These are phyloP conservation scores for Apantesis nais DNA, from an alignment of 2,888 invertebrate species.

Conservation along the genomic window DNA sequence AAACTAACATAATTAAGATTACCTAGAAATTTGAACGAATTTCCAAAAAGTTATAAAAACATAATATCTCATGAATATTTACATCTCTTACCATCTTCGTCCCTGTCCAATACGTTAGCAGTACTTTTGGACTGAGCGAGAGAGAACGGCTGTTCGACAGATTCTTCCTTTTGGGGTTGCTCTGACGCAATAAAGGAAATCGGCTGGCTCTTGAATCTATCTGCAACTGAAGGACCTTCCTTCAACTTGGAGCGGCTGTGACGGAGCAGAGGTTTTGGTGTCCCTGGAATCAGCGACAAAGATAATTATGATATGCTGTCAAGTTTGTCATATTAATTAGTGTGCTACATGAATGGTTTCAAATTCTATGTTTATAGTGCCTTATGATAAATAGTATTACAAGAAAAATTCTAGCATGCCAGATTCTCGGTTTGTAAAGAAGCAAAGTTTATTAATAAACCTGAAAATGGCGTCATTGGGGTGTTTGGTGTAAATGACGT, in stretches of 20 bases:
- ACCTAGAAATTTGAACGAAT: background rate
- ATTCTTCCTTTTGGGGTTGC: constrained; percentile 43
- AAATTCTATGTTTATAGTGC: background rate
- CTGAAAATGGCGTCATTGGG: background rate
- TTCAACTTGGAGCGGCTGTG: constrained; percentile 80
- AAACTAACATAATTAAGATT: constrained; percentile 4
- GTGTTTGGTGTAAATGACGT: background rate
- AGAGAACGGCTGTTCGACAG: constrained; percentile 57
- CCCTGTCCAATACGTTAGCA: constrained; percentile 80
- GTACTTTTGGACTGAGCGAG: constrained; percentile 76
- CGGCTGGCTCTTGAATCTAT: constrained; percentile 90
- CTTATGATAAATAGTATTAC: constrained; percentile 2
- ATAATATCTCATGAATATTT: constrained; percentile 1
- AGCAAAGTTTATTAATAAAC: constrained; percentile 2
- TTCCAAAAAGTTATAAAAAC: background rate
- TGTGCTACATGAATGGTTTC: background rate
- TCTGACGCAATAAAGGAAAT: constrained; percentile 84
- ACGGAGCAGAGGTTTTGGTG: constrained; percentile 78
- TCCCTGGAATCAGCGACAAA: constrained; percentile 68
- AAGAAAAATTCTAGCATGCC: constrained; percentile 1
- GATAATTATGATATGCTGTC: constrained; percentile 9
- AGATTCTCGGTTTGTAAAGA: background rate
- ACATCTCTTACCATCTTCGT: constrained; percentile 78
- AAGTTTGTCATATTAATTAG: background rate
- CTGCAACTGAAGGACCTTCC: constrained; percentile 73